A percentile compares a stretch with the other conserved stretches of the same genome.
Evolutionary conservation across 2,113 vertebrate genomes (phyloP).

Genomic region (Pseudonaja textilis): DNA sequence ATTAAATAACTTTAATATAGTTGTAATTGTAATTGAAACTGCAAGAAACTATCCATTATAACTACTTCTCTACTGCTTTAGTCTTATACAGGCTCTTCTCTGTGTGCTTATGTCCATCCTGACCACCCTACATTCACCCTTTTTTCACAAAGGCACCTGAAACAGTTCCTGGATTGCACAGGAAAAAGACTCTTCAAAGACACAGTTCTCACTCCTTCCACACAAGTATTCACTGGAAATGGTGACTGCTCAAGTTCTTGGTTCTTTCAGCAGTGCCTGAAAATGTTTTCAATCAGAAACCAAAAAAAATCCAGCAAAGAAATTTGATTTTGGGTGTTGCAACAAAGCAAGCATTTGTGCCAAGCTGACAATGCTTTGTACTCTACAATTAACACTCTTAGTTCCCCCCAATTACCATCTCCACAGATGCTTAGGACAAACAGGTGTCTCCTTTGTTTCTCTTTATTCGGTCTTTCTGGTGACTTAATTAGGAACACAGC

Average conservation of each 20-base stretch:
- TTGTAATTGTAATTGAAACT: background rate
- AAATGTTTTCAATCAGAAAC: background rate
- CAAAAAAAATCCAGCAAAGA: background rate
- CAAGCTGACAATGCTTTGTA: background rate
- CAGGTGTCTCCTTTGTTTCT: slow-evolving; percentile 25
- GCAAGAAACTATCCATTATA: background rate
- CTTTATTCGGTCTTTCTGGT: background rate
- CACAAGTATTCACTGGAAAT: background rate
- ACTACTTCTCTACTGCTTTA: background rate
- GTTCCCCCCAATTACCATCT: slow-evolving; percentile 2
- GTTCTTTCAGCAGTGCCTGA: background rate
- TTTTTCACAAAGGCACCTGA: background rate
- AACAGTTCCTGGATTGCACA: background rate
- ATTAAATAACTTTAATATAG: background rate
- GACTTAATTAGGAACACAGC: background rate
- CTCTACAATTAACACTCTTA: slow-evolving; percentile 8
- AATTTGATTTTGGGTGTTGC: background rate
- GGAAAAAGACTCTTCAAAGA: background rate
- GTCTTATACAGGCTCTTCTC: background rate
- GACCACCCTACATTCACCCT: background rate
- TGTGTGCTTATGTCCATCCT: background rate
- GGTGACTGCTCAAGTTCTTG: background rate
- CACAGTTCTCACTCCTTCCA: background rate
- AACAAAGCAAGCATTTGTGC: background rate
- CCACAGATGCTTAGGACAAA: background rate